Evolutionary conservation across 2,888 invertebrate genomes (phyloP), one percentile per base, ranked within the genome.

Genomic region (Acronicta leporina): DNA sequence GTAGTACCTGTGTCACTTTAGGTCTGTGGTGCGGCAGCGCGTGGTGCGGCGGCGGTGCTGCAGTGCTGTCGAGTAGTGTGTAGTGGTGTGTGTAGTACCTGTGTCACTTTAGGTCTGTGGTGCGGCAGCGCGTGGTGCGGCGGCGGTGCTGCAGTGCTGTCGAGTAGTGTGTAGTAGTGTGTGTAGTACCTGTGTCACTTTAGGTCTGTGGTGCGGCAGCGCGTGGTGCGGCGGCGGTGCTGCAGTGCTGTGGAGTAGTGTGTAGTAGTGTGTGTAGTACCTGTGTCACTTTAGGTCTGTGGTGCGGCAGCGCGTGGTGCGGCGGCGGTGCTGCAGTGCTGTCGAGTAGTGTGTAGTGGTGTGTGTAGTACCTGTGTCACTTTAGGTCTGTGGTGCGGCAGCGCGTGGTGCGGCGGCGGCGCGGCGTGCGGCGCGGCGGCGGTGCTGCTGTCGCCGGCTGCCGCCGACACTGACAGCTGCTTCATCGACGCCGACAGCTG

Each of bases 401-500:
- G 69, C 77, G 81, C 38, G 79, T 56, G 75, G 81, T 69, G 65
- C 25, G 7, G 27, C 42, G 79, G 75, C 88, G 40, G 60, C 75
- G 62, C 33, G 6, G 60, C 33, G 15, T 64, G 71, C 65, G 73
- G 46, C 56, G 66, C 35, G 46, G 63, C 64, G 68, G 80, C 60
- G 63, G 89, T 45, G 9, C 44, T 58, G 65, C 68, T 42, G 63
- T 46, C 40, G 64, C 67, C 41, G 45, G 68, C 55, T 25, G 49
- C 52, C 47, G 69, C 90, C 7, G 90, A 79, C 57, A 95, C 95
- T 1, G 92, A 89, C 52, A 94, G 78, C 88, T 95, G 92, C 75
- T 95, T 95, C 86, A 95, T 89, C 0, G 91, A 87, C 53, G 92
- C 90, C 15, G 94, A 82, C 69, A 95, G 81, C 77, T 92, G 92